phyloP scores from a whole-genome alignment of 2,888 invertebrate species.

The Chrysolina oricalcia region DNA sequence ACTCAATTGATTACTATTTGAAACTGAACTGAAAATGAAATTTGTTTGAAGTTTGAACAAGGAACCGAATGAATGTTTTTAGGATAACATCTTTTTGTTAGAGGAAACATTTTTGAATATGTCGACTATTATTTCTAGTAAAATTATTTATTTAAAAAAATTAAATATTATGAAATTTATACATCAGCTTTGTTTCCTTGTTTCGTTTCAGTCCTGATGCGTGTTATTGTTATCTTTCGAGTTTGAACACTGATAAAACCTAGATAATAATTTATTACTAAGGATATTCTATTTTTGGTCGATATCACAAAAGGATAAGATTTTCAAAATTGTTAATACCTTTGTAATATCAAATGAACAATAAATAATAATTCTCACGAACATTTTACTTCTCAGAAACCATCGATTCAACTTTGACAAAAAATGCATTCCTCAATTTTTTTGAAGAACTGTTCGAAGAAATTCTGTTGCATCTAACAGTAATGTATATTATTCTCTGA shows the following conservation, averaged over 20 bases:
- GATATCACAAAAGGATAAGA: slow-evolving; percentile 5
- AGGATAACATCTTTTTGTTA: no score
- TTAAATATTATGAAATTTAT: neutral
- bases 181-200: neutral
- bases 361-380: neutral
- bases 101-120: no score
- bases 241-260: slow-evolving; percentile 34
- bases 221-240: slow-evolving; percentile 10
- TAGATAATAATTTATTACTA: slow-evolving; percentile 23
- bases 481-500: slow-evolving; percentile 1
- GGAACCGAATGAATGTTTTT: no score
- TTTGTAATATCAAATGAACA: neutral
- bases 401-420: neutral
- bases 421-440: neutral
- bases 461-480: neutral
- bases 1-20: no score
- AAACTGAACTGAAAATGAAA: no score
- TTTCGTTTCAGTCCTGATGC: slow-evolving; percentile 10
- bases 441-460: neutral
- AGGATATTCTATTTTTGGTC: slow-evolving; percentile 19
- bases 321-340: neutral
- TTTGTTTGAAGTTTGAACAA: no score
- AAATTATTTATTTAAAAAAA: no score
- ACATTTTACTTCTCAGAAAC: neutral
- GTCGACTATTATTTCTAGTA: no score